phyloP scores from a whole-genome alignment of 2,888 invertebrate species.

The Orthosia incerta region DNA sequence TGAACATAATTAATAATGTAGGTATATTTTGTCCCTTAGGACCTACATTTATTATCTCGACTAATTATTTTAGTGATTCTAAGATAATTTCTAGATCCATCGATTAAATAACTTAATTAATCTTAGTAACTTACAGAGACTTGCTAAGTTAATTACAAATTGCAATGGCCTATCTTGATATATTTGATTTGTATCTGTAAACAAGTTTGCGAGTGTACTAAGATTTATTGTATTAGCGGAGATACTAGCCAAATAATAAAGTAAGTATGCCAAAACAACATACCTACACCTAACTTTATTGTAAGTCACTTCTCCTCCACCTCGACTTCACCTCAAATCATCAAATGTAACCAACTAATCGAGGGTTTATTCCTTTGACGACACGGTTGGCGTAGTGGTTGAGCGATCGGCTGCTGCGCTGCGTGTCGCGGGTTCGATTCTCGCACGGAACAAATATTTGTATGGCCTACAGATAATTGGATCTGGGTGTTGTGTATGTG shows the following conservation, averaged over 20 bases:
- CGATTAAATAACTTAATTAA: conserved; percentile 33
- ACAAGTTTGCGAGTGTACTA: neutral
- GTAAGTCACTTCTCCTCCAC: no score
- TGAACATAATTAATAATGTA: no score
- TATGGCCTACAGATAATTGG: no score
- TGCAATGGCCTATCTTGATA: neutral
- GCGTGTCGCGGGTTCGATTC: no score
- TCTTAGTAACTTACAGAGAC: neutral
- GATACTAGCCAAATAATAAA: neutral
- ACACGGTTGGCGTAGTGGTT: no score
- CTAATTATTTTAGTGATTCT: conserved; percentile 22
- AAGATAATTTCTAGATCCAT: conserved; percentile 23
- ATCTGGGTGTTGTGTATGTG: no score
- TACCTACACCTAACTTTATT: neutral
- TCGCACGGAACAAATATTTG: no score
- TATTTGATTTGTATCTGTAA: conserved; percentile 1
- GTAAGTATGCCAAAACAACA: neutral
- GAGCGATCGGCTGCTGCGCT: no score
- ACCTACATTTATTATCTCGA: neutral
- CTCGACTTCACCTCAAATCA: no score
- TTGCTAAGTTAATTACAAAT: conserved; percentile 14
- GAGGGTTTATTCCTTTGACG: no score
- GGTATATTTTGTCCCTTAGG: neutral
- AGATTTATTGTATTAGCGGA: neutral
- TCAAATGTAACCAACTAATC: no score